Evolutionary conservation across 2,888 invertebrate genomes (phyloP).

Genomic region (Dicyrtoma fusca): DNA sequence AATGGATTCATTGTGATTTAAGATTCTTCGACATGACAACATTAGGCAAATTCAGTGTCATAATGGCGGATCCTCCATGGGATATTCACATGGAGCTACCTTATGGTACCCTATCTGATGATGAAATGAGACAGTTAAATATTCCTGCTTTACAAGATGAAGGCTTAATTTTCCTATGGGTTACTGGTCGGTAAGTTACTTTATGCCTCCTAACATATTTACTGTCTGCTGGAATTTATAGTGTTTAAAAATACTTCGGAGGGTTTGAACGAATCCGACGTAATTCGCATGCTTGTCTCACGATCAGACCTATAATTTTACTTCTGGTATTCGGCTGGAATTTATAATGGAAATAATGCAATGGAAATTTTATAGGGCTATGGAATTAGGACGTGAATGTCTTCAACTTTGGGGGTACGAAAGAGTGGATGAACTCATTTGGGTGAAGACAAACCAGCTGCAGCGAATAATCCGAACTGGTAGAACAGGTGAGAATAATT

Average conservation of each 20-base stretch:
- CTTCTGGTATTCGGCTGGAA: conserved; percentile 13
- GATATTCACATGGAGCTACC: conserved; percentile 98
- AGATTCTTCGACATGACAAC: conserved; percentile 88
- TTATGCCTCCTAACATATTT: too few relatives aligned
- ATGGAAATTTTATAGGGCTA: conserved; percentile 83
- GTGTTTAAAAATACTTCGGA: too few relatives aligned
- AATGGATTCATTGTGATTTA: conserved; percentile 97
- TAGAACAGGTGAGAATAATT: conserved; percentile 68
- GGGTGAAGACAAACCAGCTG: conserved; percentile 98
- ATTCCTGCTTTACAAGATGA: conserved; percentile 94
- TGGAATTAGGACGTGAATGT: conserved; percentile 95
- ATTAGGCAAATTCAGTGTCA: conserved; percentile 95
- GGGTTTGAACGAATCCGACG: too few relatives aligned
- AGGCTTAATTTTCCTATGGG: conserved; percentile 96
- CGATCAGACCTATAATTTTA: not conserved
- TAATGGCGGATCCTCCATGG: conserved; percentile 99
- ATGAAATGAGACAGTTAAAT: conserved; percentile 94
- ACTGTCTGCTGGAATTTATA: too few relatives aligned
- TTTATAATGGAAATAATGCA: conserved; percentile 66
- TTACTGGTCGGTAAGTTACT: conserved; percentile 74
- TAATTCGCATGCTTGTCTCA: too few relatives aligned
- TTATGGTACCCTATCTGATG: conserved; percentile 98
- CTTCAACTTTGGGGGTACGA: conserved; percentile 96
- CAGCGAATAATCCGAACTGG: conserved; percentile 97
- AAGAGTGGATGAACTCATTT: conserved; percentile 94